Evolutionary conservation across 1,140 invertebrate genomes (phyloP).

Genomic region (Scaptomyza graminum): DNA sequence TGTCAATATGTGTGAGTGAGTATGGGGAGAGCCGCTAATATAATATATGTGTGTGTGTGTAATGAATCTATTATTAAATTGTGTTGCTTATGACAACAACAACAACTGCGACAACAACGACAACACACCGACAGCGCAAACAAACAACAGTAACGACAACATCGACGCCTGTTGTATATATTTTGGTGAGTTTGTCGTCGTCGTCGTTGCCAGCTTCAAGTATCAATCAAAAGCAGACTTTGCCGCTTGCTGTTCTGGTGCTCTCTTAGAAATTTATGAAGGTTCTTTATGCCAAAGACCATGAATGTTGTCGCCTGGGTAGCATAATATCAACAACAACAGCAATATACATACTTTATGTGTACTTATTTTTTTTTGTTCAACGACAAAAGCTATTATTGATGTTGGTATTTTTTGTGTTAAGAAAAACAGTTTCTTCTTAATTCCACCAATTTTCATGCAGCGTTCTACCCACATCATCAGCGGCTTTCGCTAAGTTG

Average conservation of each 20-base stretch:
- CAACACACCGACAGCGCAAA: slow-evolving; percentile 33
- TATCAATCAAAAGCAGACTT: slow-evolving; percentile 79
- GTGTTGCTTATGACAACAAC: slow-evolving; percentile 70
- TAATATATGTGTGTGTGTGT: slow-evolving; percentile 40
- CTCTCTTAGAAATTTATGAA: slow-evolving; percentile 76
- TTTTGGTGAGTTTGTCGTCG: slow-evolving; percentile 1
- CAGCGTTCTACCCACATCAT: background rate
- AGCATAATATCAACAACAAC: slow-evolving; percentile 50
- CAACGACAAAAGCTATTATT: slow-evolving; percentile 1
- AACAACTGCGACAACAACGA: slow-evolving; percentile 53
- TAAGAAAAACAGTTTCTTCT: slow-evolving; percentile 7
- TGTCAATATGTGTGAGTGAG: slow-evolving; percentile 18
- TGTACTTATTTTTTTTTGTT: slow-evolving; percentile 21
- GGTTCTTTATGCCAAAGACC: slow-evolving; percentile 77
- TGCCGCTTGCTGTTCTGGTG: slow-evolving; percentile 28
- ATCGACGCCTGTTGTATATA: slow-evolving; percentile 16
- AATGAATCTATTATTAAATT: slow-evolving; percentile 83
- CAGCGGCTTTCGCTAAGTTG: slow-evolving; percentile 1
- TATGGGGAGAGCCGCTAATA: slow-evolving; percentile 20
- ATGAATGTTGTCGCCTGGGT: slow-evolving; percentile 74
- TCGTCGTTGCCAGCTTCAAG: slow-evolving; percentile 50
- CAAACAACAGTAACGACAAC: slow-evolving; percentile 50
- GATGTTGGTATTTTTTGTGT: background rate
- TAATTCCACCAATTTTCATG: slow-evolving; percentile 10
- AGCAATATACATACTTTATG: slow-evolving; percentile 40